phyloP scores from a whole-genome alignment of 2,888 invertebrate species.

The Microctonus brassicae region DNA sequence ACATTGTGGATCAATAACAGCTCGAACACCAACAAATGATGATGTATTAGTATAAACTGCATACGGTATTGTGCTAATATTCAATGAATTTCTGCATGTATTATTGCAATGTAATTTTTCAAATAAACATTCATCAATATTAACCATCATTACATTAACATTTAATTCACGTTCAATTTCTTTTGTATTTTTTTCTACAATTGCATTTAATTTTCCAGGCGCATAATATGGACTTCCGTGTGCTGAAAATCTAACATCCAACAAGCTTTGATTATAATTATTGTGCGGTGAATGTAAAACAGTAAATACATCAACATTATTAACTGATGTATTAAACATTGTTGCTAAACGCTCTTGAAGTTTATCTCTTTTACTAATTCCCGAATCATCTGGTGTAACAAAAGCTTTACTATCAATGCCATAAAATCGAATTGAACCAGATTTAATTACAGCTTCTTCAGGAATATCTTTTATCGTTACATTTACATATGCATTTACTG shows the following conservation, averaged over 20 bases:
- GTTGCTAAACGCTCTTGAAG: constrained; percentile 76
- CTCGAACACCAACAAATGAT: constrained; percentile 93
- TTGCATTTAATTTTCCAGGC: constrained; percentile 88
- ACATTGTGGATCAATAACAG: constrained; percentile 85
- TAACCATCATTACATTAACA: constrained; percentile 86
- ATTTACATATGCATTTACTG: constrained; percentile 86
- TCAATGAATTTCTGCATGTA: constrained; percentile 86
- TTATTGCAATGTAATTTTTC: constrained; percentile 80
- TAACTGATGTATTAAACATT: constrained; percentile 82
- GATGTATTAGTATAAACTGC: constrained; percentile 93
- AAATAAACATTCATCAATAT: constrained; percentile 90
- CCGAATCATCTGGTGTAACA: constrained; percentile 75
- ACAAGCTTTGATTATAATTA: constrained; percentile 71
- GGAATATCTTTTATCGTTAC: constrained; percentile 90
- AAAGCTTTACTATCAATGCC: constrained; percentile 90
- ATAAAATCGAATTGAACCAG: constrained; percentile 89
- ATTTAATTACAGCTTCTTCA: constrained; percentile 91
- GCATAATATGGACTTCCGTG: constrained; percentile 95
- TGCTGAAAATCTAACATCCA: constrained; percentile 92
- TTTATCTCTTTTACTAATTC: constrained; percentile 82
- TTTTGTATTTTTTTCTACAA: constrained; percentile 80
- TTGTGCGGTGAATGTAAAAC: constrained; percentile 82
- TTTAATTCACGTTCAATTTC: constrained; percentile 80
- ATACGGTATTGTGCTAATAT: constrained; percentile 80
- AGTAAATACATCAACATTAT: constrained; percentile 95